These are phyloP conservation scores for Hyperoplus lanceolatus DNA, from an alignment of 2,797 vertebrate species.

Conservation along the genomic window DNA sequence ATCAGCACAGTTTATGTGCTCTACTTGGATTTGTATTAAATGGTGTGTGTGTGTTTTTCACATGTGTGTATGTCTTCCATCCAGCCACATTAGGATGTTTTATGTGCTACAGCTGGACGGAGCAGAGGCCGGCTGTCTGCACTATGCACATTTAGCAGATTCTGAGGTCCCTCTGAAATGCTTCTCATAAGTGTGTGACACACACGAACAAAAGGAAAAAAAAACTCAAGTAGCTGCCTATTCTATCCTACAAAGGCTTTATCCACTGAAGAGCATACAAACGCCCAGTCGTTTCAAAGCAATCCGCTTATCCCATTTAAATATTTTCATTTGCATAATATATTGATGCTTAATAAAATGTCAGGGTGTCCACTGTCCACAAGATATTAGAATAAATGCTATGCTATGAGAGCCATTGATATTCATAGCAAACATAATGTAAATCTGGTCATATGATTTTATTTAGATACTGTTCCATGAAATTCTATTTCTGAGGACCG, in stretches of 20 bases:
- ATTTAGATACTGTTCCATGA: background rate
- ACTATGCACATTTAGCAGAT: constrained; percentile 44
- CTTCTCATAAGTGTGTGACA: constrained; percentile 2
- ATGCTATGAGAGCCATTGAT: background rate
- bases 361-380: background rate
- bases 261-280: background rate
- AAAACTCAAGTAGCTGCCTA: background rate
- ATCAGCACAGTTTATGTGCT: constrained; percentile 51
- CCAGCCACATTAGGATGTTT: constrained; percentile 46
- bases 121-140: constrained; percentile 33
- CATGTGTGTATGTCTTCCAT: constrained; percentile 20
- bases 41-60: constrained; percentile 2
- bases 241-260: background rate
- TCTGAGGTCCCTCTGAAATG: constrained; percentile 29
- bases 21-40: constrained; percentile 26
- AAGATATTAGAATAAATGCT: background rate
- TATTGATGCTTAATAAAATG: background rate
- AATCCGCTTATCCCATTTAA: background rate
- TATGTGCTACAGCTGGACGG: constrained; percentile 45
- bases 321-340: background rate
- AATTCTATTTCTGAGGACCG: too few relatives aligned
- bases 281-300: background rate
- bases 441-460: background rate
- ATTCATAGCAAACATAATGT: too few relatives aligned
- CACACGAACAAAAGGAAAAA: background rate